These are phyloP conservation scores for Polietes domitor DNA, from an alignment of 2,888 invertebrate genomes.

Conservation along the genomic window DNA sequence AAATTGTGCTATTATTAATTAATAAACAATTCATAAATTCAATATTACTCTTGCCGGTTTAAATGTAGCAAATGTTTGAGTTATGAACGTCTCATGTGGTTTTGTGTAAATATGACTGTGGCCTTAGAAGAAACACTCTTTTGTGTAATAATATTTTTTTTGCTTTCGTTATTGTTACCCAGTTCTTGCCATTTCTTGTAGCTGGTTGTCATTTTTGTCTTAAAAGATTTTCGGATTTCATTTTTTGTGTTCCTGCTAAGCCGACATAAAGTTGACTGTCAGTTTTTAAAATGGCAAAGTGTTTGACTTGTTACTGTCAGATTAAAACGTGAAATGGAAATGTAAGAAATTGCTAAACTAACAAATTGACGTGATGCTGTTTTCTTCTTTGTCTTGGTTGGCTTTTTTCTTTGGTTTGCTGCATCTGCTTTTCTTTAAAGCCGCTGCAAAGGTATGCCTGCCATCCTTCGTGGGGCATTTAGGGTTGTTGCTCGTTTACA, in stretches of 20 bases:
- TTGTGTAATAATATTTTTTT: constrained; percentile 26
- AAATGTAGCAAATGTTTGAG: constrained; percentile 40
- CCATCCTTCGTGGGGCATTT: not conserved
- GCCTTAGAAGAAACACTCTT: not conserved
- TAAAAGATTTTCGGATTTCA: constrained; percentile 51
- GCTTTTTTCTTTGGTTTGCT: not conserved
- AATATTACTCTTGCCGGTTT: constrained; percentile 24
- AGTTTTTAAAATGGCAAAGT: constrained; percentile 66
- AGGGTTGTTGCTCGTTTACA: not conserved
- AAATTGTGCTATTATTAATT: constrained; percentile 44
- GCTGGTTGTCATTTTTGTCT: constrained; percentile 33
- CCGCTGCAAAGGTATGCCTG: not conserved
- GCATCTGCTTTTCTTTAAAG: not conserved
- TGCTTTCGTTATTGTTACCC: not conserved
- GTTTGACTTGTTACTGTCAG: constrained; percentile 68
- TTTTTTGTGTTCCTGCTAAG: constrained; percentile 50
- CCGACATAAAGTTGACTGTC: constrained; percentile 66
- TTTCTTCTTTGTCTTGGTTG: constrained; percentile 7
- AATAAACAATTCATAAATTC: constrained; percentile 52
- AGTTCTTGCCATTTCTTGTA: not conserved
- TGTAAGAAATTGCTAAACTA: constrained; percentile 48
- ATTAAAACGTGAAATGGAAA: constrained; percentile 48
- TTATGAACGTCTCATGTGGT: not conserved
- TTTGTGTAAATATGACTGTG: not conserved
- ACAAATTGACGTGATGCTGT: constrained; percentile 63